phyloP scores from a whole-genome alignment of 1,140 invertebrate genomes.

The Heliothis subflexa region DNA sequence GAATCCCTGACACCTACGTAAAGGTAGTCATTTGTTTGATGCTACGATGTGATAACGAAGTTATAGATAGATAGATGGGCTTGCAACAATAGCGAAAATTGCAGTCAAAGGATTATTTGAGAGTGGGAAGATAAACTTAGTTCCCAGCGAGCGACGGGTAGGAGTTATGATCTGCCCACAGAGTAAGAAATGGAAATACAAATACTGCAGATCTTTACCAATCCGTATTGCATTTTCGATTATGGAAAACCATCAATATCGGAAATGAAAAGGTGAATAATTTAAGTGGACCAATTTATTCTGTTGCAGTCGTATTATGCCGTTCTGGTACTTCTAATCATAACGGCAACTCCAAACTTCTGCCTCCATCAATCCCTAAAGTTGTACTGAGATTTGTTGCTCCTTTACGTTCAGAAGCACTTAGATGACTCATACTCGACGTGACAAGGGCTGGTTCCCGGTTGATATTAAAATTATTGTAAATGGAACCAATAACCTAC shows the following conservation, averaged over 20 bases:
- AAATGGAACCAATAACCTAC: constrained; percentile 1
- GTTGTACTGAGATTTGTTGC: constrained; percentile 11
- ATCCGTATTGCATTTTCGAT: no score
- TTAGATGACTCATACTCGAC: constrained; percentile 29
- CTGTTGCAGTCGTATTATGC: background rate
- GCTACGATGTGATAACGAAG: background rate
- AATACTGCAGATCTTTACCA: no score
- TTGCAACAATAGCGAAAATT: background rate
- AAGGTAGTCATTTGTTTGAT: constrained; percentile 19
- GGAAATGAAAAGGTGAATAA: no score
- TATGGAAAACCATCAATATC: no score
- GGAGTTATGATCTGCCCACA: no score
- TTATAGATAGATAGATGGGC: constrained; percentile 16
- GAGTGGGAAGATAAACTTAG: background rate
- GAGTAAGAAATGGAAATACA: no score
- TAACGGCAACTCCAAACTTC: background rate
- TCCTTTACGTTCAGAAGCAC: constrained; percentile 29
- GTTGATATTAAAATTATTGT: constrained; percentile 18
- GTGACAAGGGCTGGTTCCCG: constrained; percentile 15
- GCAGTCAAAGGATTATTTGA: background rate
- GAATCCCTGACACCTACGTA: constrained; percentile 13
- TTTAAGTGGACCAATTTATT: no score
- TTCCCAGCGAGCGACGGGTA: background rate
- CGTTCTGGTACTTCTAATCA: background rate
- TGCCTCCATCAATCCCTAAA: background rate